These are phyloP conservation scores for Tiliacea aurago DNA, from an alignment of 2,888 invertebrate species.

Conservation along the genomic window DNA sequence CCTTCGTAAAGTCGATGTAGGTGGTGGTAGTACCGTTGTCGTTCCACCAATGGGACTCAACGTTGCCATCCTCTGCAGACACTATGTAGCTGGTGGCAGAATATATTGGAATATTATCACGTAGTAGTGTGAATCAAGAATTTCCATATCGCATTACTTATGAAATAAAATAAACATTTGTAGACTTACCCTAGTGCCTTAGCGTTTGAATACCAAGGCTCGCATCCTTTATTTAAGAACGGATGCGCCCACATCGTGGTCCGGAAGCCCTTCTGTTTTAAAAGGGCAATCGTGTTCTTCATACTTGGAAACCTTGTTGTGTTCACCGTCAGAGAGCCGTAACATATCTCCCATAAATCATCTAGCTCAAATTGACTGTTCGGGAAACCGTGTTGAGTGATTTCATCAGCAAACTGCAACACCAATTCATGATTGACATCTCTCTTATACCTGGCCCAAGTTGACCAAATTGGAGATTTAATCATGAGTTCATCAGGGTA, in stretches of 20 bases:
- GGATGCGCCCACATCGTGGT: constrained; percentile 92
- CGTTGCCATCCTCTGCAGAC: constrained; percentile 83
- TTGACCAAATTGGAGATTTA: constrained; percentile 92
- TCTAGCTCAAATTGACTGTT: constrained; percentile 92
- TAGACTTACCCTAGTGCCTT: constrained; percentile 82
- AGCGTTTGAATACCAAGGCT: constrained; percentile 87
- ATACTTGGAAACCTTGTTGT: constrained; percentile 89
- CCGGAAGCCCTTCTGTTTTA: constrained; percentile 87
- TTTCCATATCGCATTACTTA: too few species aligned
- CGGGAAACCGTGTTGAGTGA: constrained; percentile 85
- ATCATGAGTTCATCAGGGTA: constrained; percentile 91
- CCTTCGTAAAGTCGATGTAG: constrained; percentile 93
- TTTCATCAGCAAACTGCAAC: constrained; percentile 87
- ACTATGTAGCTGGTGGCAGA: constrained; percentile 83
- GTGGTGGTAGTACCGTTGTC: constrained; percentile 88
- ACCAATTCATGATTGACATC: constrained; percentile 88
- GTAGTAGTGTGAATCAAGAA: background rate
- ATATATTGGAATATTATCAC: background rate
- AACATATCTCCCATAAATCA: constrained; percentile 92
- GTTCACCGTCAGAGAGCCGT: constrained; percentile 91
- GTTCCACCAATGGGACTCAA: constrained; percentile 90
- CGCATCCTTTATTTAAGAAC: constrained; percentile 91
- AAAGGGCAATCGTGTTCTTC: constrained; percentile 81
- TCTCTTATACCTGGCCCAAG: constrained; percentile 91
- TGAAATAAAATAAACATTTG: background rate